These are phyloP conservation scores for Heteronetta atricapilla DNA, from an alignment of 2,113 vertebrate genomes.

Conservation along the genomic window DNA sequence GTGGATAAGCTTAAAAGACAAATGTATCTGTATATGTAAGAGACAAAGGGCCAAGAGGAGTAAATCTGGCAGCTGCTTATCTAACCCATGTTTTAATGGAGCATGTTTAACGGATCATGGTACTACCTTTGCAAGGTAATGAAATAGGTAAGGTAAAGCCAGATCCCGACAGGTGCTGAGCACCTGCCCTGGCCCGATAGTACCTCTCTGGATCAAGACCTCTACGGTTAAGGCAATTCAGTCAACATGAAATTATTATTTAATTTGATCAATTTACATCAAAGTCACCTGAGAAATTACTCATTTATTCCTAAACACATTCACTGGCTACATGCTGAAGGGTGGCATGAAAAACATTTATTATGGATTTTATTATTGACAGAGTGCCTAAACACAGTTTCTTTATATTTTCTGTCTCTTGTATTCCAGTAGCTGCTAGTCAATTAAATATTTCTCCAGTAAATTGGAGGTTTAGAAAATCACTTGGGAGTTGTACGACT, in stretches of 20 bases:
- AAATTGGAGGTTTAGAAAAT: conserved; percentile 16
- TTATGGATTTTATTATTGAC: conserved; percentile 47
- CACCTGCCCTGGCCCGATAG: not conserved
- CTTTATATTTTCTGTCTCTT: conserved; percentile 13
- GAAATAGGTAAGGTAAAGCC: not conserved
- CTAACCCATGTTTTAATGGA: not conserved
- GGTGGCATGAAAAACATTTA: conserved; percentile 4
- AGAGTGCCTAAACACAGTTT: not conserved
- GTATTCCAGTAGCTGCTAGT: conserved; percentile 33
- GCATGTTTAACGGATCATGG: not conserved
- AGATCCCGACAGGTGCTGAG: not conserved
- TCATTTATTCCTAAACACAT: conserved; percentile 16
- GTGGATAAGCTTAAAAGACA: not conserved
- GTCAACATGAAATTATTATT: not conserved
- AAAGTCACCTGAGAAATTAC: not conserved
- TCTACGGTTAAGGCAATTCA: not conserved
- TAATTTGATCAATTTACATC: not conserved
- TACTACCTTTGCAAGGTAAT: not conserved
- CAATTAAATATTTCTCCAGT: conserved; percentile 42
- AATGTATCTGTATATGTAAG: not conserved
- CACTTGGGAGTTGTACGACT: not conserved
- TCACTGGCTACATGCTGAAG: conserved; percentile 5
- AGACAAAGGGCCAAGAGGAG: not conserved
- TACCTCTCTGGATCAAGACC: not conserved
- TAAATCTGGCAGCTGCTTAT: not conserved